A percentile compares a stretch with the other conserved stretches of the same genome.
Evolutionary conservation across 1,140 invertebrate species (phyloP).

Genomic region (Anastrepha ludens): DNA sequence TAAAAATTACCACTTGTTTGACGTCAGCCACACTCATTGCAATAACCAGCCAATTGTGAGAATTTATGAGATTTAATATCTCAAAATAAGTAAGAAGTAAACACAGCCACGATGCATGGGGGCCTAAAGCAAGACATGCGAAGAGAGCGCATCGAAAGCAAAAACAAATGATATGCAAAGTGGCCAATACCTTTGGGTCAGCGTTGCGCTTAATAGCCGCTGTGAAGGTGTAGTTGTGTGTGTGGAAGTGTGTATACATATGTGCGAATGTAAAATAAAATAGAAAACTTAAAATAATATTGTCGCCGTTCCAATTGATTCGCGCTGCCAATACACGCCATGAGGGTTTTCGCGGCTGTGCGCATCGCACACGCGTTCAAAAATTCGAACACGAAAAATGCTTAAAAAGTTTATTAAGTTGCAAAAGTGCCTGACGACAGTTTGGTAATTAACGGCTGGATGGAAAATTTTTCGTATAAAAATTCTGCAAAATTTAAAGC

Average conservation of each 20-base stretch:
- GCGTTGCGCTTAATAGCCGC: neutral
- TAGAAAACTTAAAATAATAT: neutral
- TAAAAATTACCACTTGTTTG: neutral
- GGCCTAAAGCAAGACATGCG: neutral
- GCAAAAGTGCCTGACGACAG: conserved; percentile 21
- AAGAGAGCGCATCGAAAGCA: neutral
- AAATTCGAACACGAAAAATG: conserved; percentile 11
- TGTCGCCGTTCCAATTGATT: neutral
- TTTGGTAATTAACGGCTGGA: neutral
- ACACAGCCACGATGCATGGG: neutral
- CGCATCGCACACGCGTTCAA: neutral
- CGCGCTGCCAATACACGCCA: neutral
- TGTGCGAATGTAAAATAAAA: neutral
- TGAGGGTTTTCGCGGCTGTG: neutral
- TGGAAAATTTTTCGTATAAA: neutral
- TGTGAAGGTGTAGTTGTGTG: too few relatives aligned
- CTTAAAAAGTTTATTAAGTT: conserved; percentile 35
- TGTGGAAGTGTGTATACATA: neutral
- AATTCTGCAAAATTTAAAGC: neutral
- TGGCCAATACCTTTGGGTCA: neutral
- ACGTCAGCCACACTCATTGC: conserved; percentile 23
- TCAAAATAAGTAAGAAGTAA: conserved; percentile 16
- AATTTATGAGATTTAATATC: conserved; percentile 34
- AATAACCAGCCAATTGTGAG: conserved; percentile 33
- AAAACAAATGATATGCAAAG: neutral